Base-by-base conservation (phyloP, 2,888 invertebrate species). In the Eupithecia insigniata region DNA sequence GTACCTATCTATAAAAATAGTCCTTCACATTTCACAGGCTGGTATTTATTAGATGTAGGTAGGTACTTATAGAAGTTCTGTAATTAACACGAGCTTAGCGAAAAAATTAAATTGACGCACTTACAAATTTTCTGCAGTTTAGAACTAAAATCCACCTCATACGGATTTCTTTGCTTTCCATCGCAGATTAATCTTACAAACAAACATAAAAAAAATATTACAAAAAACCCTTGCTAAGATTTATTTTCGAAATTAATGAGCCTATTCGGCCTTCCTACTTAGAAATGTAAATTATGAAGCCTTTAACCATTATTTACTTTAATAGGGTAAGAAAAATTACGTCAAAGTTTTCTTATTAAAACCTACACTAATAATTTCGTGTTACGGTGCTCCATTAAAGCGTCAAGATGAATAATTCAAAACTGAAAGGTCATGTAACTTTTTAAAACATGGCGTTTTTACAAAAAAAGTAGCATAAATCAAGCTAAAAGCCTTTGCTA, bases 291-390 rank as follows among this genome's bases (percentile, higher is more conserved):
- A 62, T 62, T 62, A n/a, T 32, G 32, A 12, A 62, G 34, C 61
- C 30, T 5, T 34, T 62, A n/a, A 62, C 6, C 65, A 60, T 70
- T 30, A 70, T 60, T 71, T 62, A 16, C 62, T 62, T 16, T 32
- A 62, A n/a, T 32, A 18, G n/a, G 34, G 61, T 32, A 16, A 58
- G 30, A 60, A 30, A 30, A 60, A 62, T 62, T 62, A 62, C 62
- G 62, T 62, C 62, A 22, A 62, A 62, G 34, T 62, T 62, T 62
- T 62, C 36, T n/a, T 34, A 62, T 62, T 58, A 58, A 67, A 67
- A 58, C 22, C 22, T 58, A 30, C 39, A 43, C 28, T 32, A 70
- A 67, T 55, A 55, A 26, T 55, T 55, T 55, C 55, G 14, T 55
- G 55, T 55, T 14, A 55, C 55, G 26, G 55, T 55, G 14, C 26